These are phyloP conservation scores for Ophioninae sp. DNA, from an alignment of 2,888 invertebrate species.

Conservation along the genomic window DNA sequence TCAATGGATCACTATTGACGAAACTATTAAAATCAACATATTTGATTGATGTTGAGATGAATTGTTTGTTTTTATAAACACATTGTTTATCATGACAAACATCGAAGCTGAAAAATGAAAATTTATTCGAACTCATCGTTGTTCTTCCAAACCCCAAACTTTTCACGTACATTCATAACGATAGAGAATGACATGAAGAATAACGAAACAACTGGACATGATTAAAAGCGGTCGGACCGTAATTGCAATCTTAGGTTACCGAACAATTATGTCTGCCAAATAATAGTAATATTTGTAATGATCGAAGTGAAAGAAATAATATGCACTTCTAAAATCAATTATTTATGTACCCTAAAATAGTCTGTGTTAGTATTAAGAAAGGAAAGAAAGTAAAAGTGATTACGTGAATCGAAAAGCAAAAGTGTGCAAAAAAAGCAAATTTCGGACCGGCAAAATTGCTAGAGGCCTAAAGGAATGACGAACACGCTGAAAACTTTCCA, in stretches of 20 bases:
- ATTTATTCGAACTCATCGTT: background rate
- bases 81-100: background rate
- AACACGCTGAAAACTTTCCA: too few species aligned
- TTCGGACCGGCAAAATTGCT: slow-evolving; percentile 8
- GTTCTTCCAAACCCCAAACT: background rate
- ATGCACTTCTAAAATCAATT: background rate
- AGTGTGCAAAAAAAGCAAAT: slow-evolving; percentile 44
- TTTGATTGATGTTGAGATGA: background rate
- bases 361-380: slow-evolving; percentile 23
- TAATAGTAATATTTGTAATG: background rate
- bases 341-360: slow-evolving; percentile 2
- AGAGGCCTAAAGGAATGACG: too few species aligned
- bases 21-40: background rate
- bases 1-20: too few species aligned
- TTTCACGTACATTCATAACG: background rate
- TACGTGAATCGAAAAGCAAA: slow-evolving; percentile 49
- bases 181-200: slow-evolving; percentile 2
- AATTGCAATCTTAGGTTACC: background rate
- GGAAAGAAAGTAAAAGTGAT: slow-evolving; percentile 14
- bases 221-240: background rate
- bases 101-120: background rate
- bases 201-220: background rate
- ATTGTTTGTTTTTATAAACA: too few species aligned
- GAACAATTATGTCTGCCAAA: background rate
- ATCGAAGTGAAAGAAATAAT: slow-evolving; percentile 7